Conservation (phyloP, 2,113 vertebrate genomes). For the Lutjanus erythropterus region DNA sequence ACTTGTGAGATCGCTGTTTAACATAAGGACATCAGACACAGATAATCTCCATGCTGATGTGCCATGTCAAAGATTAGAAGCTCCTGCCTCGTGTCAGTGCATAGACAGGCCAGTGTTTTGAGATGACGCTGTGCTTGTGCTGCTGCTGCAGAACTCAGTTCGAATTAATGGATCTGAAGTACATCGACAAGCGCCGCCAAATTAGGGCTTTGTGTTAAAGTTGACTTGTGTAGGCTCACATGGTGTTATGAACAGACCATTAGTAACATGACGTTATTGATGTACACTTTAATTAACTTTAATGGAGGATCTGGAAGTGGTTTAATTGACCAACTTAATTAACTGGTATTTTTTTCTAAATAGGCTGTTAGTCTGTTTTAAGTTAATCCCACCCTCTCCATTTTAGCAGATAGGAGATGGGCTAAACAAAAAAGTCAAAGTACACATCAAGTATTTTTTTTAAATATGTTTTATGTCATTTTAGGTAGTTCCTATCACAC, state of each 20-base stretch:
- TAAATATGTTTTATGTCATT: too few species aligned
- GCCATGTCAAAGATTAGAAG: slow-evolving; percentile 25
- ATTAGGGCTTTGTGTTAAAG: not conserved
- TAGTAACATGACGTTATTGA: not conserved
- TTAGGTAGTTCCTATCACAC: too few species aligned
- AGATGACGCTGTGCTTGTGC: not conserved
- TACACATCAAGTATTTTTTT: too few species aligned
- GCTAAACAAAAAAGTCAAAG: too few species aligned
- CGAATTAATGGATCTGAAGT: not conserved
- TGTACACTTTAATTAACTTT: not conserved
- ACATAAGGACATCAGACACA: slow-evolving; percentile 44
- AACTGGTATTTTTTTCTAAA: not conserved
- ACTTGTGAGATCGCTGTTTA: slow-evolving; percentile 31
- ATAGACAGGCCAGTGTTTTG: not conserved
- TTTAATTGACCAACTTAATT: not conserved
- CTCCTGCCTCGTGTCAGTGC: not conserved
- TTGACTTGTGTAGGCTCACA: not conserved
- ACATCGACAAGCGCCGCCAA: not conserved
- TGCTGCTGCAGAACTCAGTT: slow-evolving; percentile 17
- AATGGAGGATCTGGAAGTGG: not conserved
- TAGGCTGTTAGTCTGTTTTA: not conserved
- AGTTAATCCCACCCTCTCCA: too few species aligned
- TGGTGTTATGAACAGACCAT: not conserved
- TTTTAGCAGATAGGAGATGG: too few species aligned
- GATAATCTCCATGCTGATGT: slow-evolving; percentile 45